Percentiles rank a stretch among this genome's conserved stretches.
phyloP scores from a whole-genome alignment of 2,797 vertebrate genomes.

The Lithobates pipiens region DNA sequence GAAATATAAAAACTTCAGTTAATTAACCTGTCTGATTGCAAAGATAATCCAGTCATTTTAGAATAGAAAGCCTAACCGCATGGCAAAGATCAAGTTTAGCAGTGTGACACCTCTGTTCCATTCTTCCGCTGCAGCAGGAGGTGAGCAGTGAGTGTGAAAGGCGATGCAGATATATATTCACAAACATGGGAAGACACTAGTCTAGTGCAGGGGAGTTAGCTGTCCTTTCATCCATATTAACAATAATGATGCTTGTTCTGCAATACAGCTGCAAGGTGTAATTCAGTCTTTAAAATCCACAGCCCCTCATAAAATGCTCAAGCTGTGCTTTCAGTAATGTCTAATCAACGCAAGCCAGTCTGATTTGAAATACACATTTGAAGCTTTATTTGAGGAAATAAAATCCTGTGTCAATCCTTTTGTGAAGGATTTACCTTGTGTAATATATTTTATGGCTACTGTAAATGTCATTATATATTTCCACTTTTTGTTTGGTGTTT shows the following conservation, averaged over 20 bases:
- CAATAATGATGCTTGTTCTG: slow-evolving; percentile 63
- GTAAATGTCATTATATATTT: background rate
- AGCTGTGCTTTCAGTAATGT: slow-evolving; percentile 43
- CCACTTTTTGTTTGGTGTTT: no score
- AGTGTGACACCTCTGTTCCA: slow-evolving; percentile 66
- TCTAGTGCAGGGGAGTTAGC: slow-evolving; percentile 64
- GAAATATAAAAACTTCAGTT: slow-evolving; percentile 61
- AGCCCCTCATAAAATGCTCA: slow-evolving; percentile 40
- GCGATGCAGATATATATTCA: slow-evolving; percentile 65
- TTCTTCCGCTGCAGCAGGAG: slow-evolving; percentile 69
- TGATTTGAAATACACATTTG: slow-evolving; percentile 44
- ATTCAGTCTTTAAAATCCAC: slow-evolving; percentile 30
- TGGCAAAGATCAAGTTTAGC: slow-evolving; percentile 67
- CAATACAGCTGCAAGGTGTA: slow-evolving; percentile 57
- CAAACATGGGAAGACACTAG: slow-evolving; percentile 61
- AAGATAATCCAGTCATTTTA: slow-evolving; percentile 64
- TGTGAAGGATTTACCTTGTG: background rate
- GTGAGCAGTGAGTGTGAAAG: slow-evolving; percentile 64
- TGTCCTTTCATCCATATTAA: slow-evolving; percentile 62
- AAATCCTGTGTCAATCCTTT: slow-evolving; percentile 1
- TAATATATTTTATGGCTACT: background rate
- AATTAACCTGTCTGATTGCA: slow-evolving; percentile 66
- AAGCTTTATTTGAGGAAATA: slow-evolving; percentile 50
- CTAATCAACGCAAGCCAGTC: slow-evolving; percentile 46
- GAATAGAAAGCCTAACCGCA: slow-evolving; percentile 57